Evolutionary conservation across 2,888 invertebrate species (phyloP).

Genomic region (Euclidia mi): DNA sequence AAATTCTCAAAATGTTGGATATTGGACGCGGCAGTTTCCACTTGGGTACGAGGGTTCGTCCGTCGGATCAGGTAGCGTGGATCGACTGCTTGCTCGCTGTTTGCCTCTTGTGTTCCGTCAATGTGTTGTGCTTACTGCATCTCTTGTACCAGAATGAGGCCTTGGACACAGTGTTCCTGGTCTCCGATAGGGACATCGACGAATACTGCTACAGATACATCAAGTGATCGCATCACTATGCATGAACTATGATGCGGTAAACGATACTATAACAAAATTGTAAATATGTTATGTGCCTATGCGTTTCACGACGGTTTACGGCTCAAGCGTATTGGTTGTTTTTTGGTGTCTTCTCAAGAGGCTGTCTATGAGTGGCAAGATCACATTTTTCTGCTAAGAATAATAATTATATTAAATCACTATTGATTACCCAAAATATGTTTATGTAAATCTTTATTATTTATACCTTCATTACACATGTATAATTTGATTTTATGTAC

Average conservation of each 20-base stretch:
- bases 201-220: slow-evolving; percentile 77
- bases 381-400: too few relatives aligned
- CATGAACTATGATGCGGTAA: slow-evolving; percentile 53
- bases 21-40: slow-evolving; percentile 85
- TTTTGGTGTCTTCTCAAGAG: background rate
- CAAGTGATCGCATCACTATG: slow-evolving; percentile 64
- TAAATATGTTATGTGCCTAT: slow-evolving; percentile 43
- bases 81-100: slow-evolving; percentile 92
- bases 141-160: slow-evolving; percentile 84
- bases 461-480: too few relatives aligned
- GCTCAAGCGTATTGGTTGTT: slow-evolving; percentile 1
- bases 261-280: slow-evolving; percentile 34
- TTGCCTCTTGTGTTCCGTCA: slow-evolving; percentile 91
- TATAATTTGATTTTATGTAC: too few relatives aligned
- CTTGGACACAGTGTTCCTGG: slow-evolving; percentile 63
- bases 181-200: slow-evolving; percentile 76
- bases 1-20: slow-evolving; percentile 68
- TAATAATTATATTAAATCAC: too few relatives aligned
- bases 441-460: too few relatives aligned
- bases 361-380: too few relatives aligned
- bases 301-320: slow-evolving; percentile 26
- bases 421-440: too few relatives aligned
- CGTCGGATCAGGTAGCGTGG: slow-evolving; percentile 95
- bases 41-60: slow-evolving; percentile 89
- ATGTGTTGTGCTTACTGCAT: slow-evolving; percentile 91